Conservation (phyloP, 1,140 invertebrate genomes). For the Panagrolaimus sp. region DNA sequence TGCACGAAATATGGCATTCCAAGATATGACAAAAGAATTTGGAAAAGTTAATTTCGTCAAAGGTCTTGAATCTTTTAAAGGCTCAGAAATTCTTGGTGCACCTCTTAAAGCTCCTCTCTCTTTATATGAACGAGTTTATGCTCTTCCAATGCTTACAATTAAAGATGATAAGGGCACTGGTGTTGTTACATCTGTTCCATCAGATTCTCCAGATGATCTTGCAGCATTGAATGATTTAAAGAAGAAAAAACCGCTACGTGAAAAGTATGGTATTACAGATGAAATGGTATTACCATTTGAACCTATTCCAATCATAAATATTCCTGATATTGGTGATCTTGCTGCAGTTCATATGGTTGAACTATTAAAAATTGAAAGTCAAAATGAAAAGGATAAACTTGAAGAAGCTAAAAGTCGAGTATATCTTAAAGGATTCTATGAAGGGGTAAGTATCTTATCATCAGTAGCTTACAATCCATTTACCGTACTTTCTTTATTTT, state of each 20-base stretch:
- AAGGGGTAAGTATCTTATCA: constrained; percentile 65
- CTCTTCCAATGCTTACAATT: constrained; percentile 93
- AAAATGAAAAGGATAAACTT: constrained; percentile 91
- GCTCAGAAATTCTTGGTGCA: constrained; percentile 68
- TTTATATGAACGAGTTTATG: constrained; percentile 75
- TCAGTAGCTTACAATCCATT: no score
- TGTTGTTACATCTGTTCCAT: constrained; percentile 93
- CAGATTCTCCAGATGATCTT: constrained; percentile 97
- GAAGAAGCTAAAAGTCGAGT: constrained; percentile 80
- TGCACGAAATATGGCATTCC: constrained; percentile 90
- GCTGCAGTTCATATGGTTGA: constrained; percentile 78
- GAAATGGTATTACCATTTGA: constrained; percentile 83
- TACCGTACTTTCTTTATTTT: background rate
- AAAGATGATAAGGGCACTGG: constrained; percentile 96
- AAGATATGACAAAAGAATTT: constrained; percentile 76
- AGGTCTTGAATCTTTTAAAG: constrained; percentile 60
- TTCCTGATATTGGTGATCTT: constrained; percentile 75
- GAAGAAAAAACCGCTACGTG: constrained; percentile 81
- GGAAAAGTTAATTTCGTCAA: constrained; percentile 70
- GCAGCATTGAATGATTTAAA: constrained; percentile 88
- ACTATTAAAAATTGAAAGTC: constrained; percentile 86
- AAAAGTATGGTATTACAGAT: constrained; percentile 85
- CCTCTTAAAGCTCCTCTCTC: constrained; percentile 77
- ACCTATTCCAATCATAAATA: constrained; percentile 83
- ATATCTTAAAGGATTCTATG: constrained; percentile 96